Evolutionary conservation across 2,797 vertebrate species (phyloP).

Genomic region (Salarias fasciatus): DNA sequence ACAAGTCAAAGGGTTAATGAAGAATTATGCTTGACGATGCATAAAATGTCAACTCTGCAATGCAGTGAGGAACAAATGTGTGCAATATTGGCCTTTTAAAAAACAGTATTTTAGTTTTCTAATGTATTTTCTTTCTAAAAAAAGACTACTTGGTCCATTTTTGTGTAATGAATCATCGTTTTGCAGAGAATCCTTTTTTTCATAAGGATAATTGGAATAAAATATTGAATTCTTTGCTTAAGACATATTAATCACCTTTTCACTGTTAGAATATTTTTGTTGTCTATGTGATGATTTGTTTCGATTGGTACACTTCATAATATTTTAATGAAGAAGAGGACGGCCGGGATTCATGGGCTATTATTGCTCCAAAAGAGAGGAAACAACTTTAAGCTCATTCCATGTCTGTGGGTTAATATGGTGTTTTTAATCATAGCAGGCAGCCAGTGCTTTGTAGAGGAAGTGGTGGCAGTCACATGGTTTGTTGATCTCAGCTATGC

Average conservation of each 20-base stretch:
- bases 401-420: slow-evolving; percentile 60
- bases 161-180: not conserved
- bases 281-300: slow-evolving; percentile 37
- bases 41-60: slow-evolving; percentile 49
- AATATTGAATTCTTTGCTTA: slow-evolving; percentile 29
- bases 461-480: slow-evolving; percentile 74
- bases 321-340: slow-evolving; percentile 34
- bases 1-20: slow-evolving; percentile 29
- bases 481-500: slow-evolving; percentile 72
- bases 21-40: slow-evolving; percentile 44
- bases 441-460: slow-evolving; percentile 73
- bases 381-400: slow-evolving; percentile 57
- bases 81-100: slow-evolving; percentile 16
- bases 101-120: not conserved
- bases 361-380: slow-evolving; percentile 55
- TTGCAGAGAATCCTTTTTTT: not conserved
- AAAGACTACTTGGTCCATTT: not conserved
- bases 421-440: slow-evolving; percentile 75
- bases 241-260: slow-evolving; percentile 25
- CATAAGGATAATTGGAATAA: slow-evolving; percentile 4
- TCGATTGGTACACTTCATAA: slow-evolving; percentile 28
- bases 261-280: slow-evolving; percentile 15
- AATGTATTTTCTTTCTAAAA: slow-evolving; percentile 1
- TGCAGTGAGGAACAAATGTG: slow-evolving; percentile 24
- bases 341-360: slow-evolving; percentile 14